Base-by-base conservation (phyloP, 2,113 vertebrate species). In the Formicarius rufipectus region DNA sequence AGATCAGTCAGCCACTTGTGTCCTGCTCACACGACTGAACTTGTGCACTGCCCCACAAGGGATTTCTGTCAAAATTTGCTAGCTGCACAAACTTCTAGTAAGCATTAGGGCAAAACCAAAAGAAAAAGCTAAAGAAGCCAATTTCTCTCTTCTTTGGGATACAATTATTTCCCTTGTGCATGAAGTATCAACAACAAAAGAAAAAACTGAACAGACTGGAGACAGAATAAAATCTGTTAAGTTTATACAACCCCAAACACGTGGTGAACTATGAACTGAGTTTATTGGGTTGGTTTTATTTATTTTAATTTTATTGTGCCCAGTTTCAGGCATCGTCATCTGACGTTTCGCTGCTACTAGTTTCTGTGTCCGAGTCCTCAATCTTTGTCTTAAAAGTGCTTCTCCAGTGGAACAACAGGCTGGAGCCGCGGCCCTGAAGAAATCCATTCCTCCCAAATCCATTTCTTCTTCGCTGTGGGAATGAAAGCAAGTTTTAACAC, bases 321-420 rank as follows among this genome's bases (percentile, higher is more conserved):
- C 96, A 66, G 58, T 98, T 96, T 99, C 99, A 99, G 98, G 99
- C 99, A 97, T 99, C 99, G 14, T 99, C 99, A 82, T 99, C 99
- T 80, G 99, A 99, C 35, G 99, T 99, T 97, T 99, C 99, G 90
- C 99, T 99, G 98, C 99, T 99, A 98, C 99, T 99, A 81, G 99
- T 99, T 97, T 99, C 99, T 8, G 99, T 99, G 95, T 99, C 99
- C 2, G 98, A 99, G 96, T 98, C 98, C 97, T 99, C 99, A 95
- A 98, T 98, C 90, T 98, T 98, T 82, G 98, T 97, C 97, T 99
- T 99, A 76, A 98, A 98, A 97, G 99, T 98, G 98, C 98, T 98
- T 98, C 99, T 99, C 99, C 99, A 99, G 97, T 98, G 98, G 97
- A 98, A 98, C 97, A 99, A 99, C 96, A 99, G 98, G 97, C 98